Conservation (phyloP, 2,888 invertebrate genomes). For the Petrolisthes manimaculis region DNA sequence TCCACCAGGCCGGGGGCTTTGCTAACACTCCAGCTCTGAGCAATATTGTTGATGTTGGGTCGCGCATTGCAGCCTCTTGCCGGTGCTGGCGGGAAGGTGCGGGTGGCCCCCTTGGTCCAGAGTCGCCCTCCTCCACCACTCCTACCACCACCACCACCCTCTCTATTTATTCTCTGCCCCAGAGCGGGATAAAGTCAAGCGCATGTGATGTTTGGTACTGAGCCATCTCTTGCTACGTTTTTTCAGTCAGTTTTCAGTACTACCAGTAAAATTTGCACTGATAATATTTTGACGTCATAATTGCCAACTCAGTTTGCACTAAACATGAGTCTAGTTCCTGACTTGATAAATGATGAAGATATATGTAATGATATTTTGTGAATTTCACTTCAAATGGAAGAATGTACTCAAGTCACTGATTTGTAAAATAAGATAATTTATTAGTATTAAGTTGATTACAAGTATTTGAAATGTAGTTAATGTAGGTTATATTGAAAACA, state of each 20-base stretch:
- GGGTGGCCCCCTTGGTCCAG: slow-evolving; percentile 54
- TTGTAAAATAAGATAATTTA: slow-evolving; percentile 44
- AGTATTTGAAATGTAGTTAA: slow-evolving; percentile 50
- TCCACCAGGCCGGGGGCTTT: slow-evolving; percentile 46
- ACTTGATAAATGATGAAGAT: slow-evolving; percentile 34
- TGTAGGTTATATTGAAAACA: slow-evolving; percentile 36
- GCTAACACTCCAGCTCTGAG: slow-evolving; percentile 38
- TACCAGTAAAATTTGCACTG: slow-evolving; percentile 52
- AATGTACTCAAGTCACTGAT: slow-evolving; percentile 39
- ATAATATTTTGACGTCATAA: slow-evolving; percentile 41
- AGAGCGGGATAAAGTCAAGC: slow-evolving; percentile 62
- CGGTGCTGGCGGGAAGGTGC: slow-evolving; percentile 58
- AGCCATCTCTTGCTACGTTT: slow-evolving; percentile 63
- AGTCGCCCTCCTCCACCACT: slow-evolving; percentile 58
- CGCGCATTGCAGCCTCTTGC: slow-evolving; percentile 63
- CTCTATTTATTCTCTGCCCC: slow-evolving; percentile 64
- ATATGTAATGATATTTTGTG: slow-evolving; percentile 44
- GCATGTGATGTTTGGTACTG: slow-evolving; percentile 62
- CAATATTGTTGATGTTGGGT: slow-evolving; percentile 58
- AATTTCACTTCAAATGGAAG: slow-evolving; percentile 42
- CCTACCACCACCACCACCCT: slow-evolving; percentile 61
- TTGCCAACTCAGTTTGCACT: slow-evolving; percentile 39
- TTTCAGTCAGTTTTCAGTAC: slow-evolving; percentile 54
- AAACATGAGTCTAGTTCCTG: slow-evolving; percentile 19
- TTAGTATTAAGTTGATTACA: slow-evolving; percentile 47